Conservation (phyloP, 2,888 invertebrate genomes). For the Macrophya alboannulata region DNA sequence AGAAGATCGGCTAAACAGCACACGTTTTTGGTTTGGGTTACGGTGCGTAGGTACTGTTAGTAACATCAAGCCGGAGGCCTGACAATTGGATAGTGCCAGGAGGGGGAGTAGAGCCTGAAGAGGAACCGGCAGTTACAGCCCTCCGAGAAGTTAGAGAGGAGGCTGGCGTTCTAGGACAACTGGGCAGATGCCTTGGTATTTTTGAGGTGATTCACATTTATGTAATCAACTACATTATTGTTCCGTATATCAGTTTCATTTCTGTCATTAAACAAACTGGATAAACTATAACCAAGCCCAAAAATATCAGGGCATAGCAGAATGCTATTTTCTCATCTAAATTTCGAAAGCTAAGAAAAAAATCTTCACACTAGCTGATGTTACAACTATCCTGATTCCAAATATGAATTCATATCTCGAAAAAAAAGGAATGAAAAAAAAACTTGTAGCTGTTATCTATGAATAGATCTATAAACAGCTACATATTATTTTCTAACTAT, state of each 20-base stretch:
- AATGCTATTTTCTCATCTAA: background rate
- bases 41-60: constrained; percentile 91
- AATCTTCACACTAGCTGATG: background rate
- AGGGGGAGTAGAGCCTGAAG: constrained; percentile 98
- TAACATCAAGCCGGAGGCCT: constrained; percentile 94
- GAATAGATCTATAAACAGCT: background rate
- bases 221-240: background rate
- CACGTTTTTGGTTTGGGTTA: background rate
- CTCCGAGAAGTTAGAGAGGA: constrained; percentile 97
- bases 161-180: constrained; percentile 95
- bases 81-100: constrained; percentile 99
- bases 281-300: background rate
- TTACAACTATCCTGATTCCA: background rate
- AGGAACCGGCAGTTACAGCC: constrained; percentile 94
- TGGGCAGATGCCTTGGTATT: constrained; percentile 94
- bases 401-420: background rate
- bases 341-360: background rate
- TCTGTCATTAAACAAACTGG: background rate
- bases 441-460: background rate
- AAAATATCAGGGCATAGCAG: background rate
- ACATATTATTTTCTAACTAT: background rate
- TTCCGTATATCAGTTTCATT: background rate
- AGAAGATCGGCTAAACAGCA: constrained; percentile 5
- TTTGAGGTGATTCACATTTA: constrained; percentile 90
- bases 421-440: background rate